Evolutionary conservation across 2,797 vertebrate species (phyloP), one percentile per base, ranked within the genome.

Genomic region (Hyperoplus lanceolatus): DNA sequence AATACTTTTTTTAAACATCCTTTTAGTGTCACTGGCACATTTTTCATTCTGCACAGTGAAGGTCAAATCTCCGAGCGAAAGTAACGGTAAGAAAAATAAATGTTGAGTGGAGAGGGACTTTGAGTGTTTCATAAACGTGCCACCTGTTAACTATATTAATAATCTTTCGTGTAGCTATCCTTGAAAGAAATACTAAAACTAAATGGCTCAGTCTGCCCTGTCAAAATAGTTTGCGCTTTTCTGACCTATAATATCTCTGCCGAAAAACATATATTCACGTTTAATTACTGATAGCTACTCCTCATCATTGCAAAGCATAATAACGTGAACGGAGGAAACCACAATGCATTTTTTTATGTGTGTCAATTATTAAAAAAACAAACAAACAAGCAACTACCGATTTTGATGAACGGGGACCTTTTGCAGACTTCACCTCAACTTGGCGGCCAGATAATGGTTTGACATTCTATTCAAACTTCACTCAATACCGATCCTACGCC

Each of bases 401-500:
- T 16, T 38, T 15, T 21, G 50, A 71, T 74, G 42, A 79, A 70
- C 8, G n/a, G 1, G 21, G 55, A 10, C 29, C 13, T 36, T 70
- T 53, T 11, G 5, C 56, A 65, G 39, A 64, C 49, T 58, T 73
- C 66, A 43, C 49, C 51, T 70, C n/a, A 69, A 21, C 36, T n/a
- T 15, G 56, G 43, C 61, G 75, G 60, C 63, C 41, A 63, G 59
- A 74, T 61, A 73, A 70, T 51, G 8, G 5, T 18, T 15, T 58
- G 57, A 83, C 75, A 41, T 70, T 58, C 11, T 11, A 10, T 62
- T 78, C 14, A 69, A 6, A 67, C 75, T 53, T 67, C 45, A 67
- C 49, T 68, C 65, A 66, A 39, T 53, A 42, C 54, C 50, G 39
- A 38, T 67, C 73, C 29, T 73, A 29, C 70, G 36, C 43, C 62